Base-by-base conservation (phyloP, 2,888 invertebrate genomes). In the Ochropacha duplaris region DNA sequence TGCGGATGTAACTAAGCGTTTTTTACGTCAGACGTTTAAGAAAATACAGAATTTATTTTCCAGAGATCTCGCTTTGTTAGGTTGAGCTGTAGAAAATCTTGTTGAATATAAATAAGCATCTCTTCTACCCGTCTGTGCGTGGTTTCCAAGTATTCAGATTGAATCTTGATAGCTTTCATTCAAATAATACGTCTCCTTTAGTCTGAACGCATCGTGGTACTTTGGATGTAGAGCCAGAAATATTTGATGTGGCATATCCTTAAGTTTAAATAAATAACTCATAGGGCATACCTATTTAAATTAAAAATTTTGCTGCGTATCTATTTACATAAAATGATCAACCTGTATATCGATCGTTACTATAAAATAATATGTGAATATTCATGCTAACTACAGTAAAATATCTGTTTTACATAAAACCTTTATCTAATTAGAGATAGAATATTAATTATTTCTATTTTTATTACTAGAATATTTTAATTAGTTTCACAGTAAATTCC, bases 161-260 rank as follows among this genome's bases (percentile, higher is more conserved):
- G 60, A 58, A 76, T 76, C 74, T 74, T 66, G 70, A 77, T 72
- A 66, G 69, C 62, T 71, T 70, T 75, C 72, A 72, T 72, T 73
- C 68, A 74, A 74, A 76, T 74, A 71, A 68, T 61, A 71, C 65
- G 51, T 58, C 51, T 52, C 19, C 2, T 31, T 52, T 31, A 51
- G 31, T 51, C 31, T 22, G 22, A 16, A 19, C 28, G 6, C n/a
- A 11, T n/a, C 50, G 26, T 12, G 9, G 22, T 26, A 11, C 2
- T 24, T 50, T 50, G n/a, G 4, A 14, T 26, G 2, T 5, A 14
- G n/a, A 50, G 14, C 11, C 26, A 8, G 50, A 22, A 22, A 50
- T 50, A 24, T 44, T 44, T 19, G 44, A 44, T 44, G 9, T 44
- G 44, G 44, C 44, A 44, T 44, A 39, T 5, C 24, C n/a, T n/a